Evolutionary conservation across 2,888 invertebrate genomes (phyloP).

Genomic region (Lycophotia porphyrea): DNA sequence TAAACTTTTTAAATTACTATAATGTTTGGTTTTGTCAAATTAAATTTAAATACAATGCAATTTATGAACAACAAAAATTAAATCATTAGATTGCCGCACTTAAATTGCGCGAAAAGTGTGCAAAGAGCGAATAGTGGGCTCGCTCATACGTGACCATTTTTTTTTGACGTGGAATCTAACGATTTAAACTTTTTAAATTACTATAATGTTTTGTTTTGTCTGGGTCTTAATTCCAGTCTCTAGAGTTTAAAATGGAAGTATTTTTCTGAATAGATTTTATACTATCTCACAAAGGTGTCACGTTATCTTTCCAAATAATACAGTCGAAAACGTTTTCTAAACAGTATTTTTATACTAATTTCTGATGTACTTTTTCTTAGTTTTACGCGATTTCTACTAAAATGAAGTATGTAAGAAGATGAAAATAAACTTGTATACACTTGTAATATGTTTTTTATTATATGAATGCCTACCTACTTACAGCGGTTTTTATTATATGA

Average conservation of each 20-base stretch:
- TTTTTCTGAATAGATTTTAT: slow-evolving; percentile 37
- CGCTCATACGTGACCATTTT: not conserved
- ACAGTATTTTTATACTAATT: slow-evolving; percentile 90
- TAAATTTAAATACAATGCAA: slow-evolving; percentile 16
- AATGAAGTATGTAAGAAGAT: slow-evolving; percentile 81
- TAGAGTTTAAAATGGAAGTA: slow-evolving; percentile 6
- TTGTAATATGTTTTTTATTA: slow-evolving; percentile 70
- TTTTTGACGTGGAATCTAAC: not conserved
- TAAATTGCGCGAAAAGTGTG: not conserved
- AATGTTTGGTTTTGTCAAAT: slow-evolving; percentile 6
- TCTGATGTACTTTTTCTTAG: slow-evolving; percentile 82
- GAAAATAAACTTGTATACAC: slow-evolving; percentile 88
- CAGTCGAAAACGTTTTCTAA: slow-evolving; percentile 71
- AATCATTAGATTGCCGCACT: slow-evolving; percentile 1
- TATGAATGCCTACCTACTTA: not conserved
- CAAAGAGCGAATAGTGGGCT: not conserved
- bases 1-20: not conserved
- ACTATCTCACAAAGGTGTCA: slow-evolving; percentile 2
- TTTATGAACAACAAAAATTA: not conserved
- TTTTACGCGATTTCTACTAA: slow-evolving; percentile 86
- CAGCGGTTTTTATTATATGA: slow-evolving; percentile 10
- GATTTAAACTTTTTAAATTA: not conserved
- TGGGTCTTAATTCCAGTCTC: slow-evolving; percentile 11
- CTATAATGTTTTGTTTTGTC: not conserved
- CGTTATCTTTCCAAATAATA: slow-evolving; percentile 67